Evolutionary conservation across 1,140 invertebrate genomes (phyloP).

Genomic region (Drosophila saltans): DNA sequence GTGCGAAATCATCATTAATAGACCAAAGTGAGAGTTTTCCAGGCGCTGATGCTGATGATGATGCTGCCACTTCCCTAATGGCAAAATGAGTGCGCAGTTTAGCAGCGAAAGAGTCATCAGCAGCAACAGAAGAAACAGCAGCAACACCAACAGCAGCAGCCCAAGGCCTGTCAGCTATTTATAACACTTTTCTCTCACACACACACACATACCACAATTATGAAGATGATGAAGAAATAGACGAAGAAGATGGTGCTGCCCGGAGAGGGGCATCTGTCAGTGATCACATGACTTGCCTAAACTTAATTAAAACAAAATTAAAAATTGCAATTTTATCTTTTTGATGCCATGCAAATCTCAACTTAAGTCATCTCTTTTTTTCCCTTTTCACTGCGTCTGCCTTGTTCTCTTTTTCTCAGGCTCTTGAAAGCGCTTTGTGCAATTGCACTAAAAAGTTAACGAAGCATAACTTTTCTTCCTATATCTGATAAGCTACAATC

Average conservation of each 20-base stretch:
- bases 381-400: background rate
- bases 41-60: slow-evolving; percentile 19
- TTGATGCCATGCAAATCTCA: slow-evolving; percentile 47
- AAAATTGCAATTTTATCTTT: slow-evolving; percentile 50
- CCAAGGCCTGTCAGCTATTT: slow-evolving; percentile 62
- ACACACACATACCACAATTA: too few species aligned
- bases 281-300: slow-evolving; percentile 27
- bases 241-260: background rate
- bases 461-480: slow-evolving; percentile 71
- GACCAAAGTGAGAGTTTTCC: slow-evolving; percentile 72
- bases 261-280: slow-evolving; percentile 18
- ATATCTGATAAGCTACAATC: slow-evolving; percentile 78
- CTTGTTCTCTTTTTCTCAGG: background rate
- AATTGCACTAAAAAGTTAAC: slow-evolving; percentile 67
- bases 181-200: slow-evolving; percentile 32
- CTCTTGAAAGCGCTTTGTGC: slow-evolving; percentile 21
- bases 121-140: slow-evolving; percentile 2
- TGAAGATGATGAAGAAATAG: background rate
- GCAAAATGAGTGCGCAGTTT: slow-evolving; percentile 52
- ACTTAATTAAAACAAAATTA: slow-evolving; percentile 71
- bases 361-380: background rate
- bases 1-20: slow-evolving; percentile 79
- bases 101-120: slow-evolving; percentile 32
- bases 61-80: slow-evolving; percentile 51
- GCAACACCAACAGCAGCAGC: slow-evolving; percentile 24